Conservation (phyloP, 2,888 invertebrate species). For the Neoscelio sp. region DNA sequence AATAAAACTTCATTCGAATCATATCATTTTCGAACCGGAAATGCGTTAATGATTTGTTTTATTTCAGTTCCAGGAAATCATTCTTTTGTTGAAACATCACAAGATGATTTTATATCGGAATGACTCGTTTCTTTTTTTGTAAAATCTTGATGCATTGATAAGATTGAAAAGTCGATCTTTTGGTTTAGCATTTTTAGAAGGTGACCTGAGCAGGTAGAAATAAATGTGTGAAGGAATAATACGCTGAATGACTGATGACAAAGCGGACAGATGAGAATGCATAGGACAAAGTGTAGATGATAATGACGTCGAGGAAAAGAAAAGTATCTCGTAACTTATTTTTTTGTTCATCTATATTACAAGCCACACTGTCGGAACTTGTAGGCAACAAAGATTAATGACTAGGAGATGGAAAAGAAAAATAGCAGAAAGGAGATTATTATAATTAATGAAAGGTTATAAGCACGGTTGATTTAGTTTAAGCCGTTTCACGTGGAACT, state of each 20-base stretch:
- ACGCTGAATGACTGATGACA: conserved; percentile 61
- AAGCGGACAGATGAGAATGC: conserved; percentile 57
- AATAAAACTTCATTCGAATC: no score
- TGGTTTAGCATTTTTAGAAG: conserved; percentile 30
- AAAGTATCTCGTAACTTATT: conserved; percentile 60
- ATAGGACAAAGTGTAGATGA: conserved; percentile 57
- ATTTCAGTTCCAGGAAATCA: conserved; percentile 45
- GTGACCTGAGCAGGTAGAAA: conserved; percentile 22
- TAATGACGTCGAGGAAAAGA: conserved; percentile 61
- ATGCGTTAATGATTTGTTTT: no score
- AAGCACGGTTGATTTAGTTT: no score
- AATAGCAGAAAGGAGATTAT: conserved; percentile 43
- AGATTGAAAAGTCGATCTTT: conserved; percentile 57
- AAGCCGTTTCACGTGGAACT: conserved; percentile 16
- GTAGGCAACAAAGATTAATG: conserved; percentile 66
- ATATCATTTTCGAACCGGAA: conserved; percentile 48
- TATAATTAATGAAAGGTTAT: conserved; percentile 51
- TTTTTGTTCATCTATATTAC: conserved; percentile 52
- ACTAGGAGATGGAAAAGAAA: conserved; percentile 42
- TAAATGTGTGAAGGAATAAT: conserved; percentile 53
- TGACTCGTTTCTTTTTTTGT: conserved; percentile 11
- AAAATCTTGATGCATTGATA: conserved; percentile 49
- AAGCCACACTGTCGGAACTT: conserved; percentile 59
- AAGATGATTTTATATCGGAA: conserved; percentile 36
- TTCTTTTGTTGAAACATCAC: no score